Conservation (phyloP, 2,797 vertebrate genomes). For the Poeciliopsis infans region DNA sequence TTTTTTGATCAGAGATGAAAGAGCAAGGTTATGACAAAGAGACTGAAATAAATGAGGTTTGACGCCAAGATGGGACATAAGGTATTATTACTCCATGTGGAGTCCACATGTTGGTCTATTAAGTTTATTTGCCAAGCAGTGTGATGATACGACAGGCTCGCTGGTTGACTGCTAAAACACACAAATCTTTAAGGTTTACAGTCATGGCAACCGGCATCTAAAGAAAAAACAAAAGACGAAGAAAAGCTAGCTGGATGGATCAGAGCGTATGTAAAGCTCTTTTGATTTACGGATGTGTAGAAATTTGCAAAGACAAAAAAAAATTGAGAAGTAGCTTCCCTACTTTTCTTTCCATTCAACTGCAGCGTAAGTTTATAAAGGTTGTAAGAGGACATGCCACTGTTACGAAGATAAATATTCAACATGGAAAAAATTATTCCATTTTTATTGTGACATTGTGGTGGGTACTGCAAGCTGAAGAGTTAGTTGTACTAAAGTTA, state of each 20-base stretch:
- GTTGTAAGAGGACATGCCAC: neutral
- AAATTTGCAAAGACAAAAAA: conserved; percentile 11
- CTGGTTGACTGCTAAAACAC: conserved; percentile 45
- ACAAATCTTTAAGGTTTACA: conserved; percentile 46
- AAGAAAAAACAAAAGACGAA: conserved; percentile 22
- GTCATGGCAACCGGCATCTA: conserved; percentile 35
- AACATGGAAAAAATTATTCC: neutral
- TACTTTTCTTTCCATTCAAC: neutral
- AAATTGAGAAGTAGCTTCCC: neutral
- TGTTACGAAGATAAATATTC: neutral
- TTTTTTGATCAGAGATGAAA: conserved; percentile 15
- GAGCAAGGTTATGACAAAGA: conserved; percentile 44
- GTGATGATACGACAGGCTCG: conserved; percentile 46
- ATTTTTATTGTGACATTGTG: neutral
- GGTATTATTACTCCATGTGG: conserved; percentile 73
- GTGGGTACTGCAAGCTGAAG: neutral
- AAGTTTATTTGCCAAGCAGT: conserved; percentile 42
- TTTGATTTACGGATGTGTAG: conserved; percentile 5
- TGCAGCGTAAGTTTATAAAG: conserved; percentile 13
- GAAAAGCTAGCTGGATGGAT: conserved; percentile 10
- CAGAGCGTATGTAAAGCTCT: conserved; percentile 6
- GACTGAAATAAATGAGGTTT: conserved; percentile 32
- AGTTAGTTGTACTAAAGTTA: neutral
- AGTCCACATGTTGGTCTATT: conserved; percentile 68
- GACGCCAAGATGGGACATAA: conserved; percentile 54